Evolutionary conservation across 2,113 vertebrate genomes (phyloP).

Genomic region (Mixornis gularis): DNA sequence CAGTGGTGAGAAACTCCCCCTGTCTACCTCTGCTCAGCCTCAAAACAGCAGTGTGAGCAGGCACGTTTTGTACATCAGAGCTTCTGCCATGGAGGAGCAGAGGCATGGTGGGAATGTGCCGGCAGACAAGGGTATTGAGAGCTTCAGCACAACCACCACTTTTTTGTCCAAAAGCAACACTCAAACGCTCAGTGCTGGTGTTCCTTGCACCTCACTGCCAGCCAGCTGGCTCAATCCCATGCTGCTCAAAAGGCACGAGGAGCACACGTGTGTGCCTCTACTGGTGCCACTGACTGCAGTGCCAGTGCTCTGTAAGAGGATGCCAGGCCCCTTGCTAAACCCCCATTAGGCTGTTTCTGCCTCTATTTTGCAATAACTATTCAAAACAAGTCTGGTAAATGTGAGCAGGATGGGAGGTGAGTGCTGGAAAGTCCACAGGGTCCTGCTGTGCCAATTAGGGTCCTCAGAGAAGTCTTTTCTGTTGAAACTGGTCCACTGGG

Average conservation of each 20-base stretch:
- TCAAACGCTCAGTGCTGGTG: background rate
- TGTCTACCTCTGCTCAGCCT: background rate
- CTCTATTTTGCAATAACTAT: background rate
- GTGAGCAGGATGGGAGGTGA: background rate
- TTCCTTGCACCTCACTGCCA: background rate
- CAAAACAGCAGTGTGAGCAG: background rate
- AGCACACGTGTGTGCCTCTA: accelerated
- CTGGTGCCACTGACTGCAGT: accelerated
- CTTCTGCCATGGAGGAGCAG: background rate
- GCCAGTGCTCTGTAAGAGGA: background rate
- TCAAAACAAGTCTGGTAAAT: background rate
- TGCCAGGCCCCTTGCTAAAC: background rate
- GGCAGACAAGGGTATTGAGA: background rate
- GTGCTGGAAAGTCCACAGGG: background rate
- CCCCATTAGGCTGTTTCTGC: background rate
- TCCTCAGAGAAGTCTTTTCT: background rate
- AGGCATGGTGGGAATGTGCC: background rate
- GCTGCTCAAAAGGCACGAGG: background rate
- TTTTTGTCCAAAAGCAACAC: background rate
- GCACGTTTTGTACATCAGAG: background rate
- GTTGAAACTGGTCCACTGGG: background rate
- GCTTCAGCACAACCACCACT: background rate
- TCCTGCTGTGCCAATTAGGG: background rate
- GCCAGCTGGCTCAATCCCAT: background rate
- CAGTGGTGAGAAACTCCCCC: background rate